Percentiles rank a stretch among this genome's conserved stretches.
These are phyloP conservation scores for Thunnus maccoyii DNA, from an alignment of 2,113 vertebrate species.

Conservation along the genomic window DNA sequence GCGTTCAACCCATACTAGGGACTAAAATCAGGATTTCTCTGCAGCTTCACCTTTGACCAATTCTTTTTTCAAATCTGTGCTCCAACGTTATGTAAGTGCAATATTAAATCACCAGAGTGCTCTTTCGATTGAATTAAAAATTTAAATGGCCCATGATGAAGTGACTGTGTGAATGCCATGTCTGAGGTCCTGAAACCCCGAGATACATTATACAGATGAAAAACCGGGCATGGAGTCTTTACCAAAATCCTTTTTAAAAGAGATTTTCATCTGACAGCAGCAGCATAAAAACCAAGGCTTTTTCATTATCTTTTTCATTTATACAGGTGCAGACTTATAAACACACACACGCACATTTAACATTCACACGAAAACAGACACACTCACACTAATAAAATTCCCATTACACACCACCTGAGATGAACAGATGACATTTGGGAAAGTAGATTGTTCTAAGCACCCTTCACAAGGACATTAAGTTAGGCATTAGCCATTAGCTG, in stretches of 20 bases:
- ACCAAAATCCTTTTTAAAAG: constrained; percentile 36
- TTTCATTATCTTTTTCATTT: constrained; percentile 33
- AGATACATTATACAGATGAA: constrained; percentile 28
- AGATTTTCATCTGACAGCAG: constrained; percentile 33
- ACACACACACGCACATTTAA: constrained; percentile 15
- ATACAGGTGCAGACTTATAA: not conserved
- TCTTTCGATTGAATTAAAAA: constrained; percentile 27
- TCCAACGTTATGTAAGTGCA: constrained; percentile 5
- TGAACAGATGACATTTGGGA: constrained; percentile 66
- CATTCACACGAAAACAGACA: constrained; percentile 30
- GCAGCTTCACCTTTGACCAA: not conserved
- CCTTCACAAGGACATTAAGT: constrained; percentile 73
- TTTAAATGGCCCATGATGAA: constrained; percentile 31
- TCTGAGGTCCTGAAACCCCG: not conserved
- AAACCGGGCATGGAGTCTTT: not conserved
- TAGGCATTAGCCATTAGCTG: constrained; percentile 70
- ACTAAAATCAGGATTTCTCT: constrained; percentile 1
- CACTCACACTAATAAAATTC: constrained; percentile 52
- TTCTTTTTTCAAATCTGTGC: not conserved
- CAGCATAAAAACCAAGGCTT: not conserved
- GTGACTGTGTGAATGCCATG: constrained; percentile 20
- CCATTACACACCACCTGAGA: constrained; percentile 67
- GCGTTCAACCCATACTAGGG: constrained; percentile 1
- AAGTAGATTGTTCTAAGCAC: constrained; percentile 63
- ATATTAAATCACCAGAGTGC: not conserved